Conservation (phyloP, 2,113 vertebrate genomes). For the Apteryx owenii region DNA sequence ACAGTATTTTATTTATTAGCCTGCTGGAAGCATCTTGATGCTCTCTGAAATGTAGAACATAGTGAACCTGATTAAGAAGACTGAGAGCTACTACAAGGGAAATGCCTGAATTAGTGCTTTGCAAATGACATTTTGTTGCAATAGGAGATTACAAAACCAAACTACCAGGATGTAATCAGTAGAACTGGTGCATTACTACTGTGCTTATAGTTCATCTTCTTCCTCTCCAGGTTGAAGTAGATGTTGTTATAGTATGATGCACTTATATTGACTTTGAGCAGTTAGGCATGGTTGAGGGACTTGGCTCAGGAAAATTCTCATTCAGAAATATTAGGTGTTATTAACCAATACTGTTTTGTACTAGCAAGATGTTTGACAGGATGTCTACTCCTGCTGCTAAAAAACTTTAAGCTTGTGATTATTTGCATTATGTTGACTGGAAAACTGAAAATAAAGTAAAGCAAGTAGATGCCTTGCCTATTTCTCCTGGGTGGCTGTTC, state of each 20-base stretch:
- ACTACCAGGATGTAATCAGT: not conserved
- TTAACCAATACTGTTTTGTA: not conserved
- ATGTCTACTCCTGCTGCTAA: not conserved
- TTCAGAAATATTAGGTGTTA: not conserved
- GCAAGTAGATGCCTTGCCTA: not conserved
- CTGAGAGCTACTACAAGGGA: not conserved
- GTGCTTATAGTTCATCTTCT: not conserved
- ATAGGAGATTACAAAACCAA: not conserved
- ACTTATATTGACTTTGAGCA: not conserved
- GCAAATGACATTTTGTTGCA: not conserved
- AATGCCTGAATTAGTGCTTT: not conserved
- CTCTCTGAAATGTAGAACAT: not conserved
- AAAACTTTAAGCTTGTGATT: not conserved
- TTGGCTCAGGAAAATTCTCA: not conserved
- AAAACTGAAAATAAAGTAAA: not conserved
- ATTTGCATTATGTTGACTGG: not conserved
- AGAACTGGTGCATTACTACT: not conserved
- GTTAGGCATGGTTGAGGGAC: not conserved
- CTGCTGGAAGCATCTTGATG: not conserved
- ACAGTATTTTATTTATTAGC: not conserved
- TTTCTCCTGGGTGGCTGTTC: not conserved
- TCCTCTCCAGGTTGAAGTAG: not conserved
- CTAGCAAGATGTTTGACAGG: fast-evolving
- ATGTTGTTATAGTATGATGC: not conserved
- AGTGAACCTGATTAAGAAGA: not conserved